Conservation (phyloP, 2,113 vertebrate genomes). For the Amphiprion ocellaris region DNA sequence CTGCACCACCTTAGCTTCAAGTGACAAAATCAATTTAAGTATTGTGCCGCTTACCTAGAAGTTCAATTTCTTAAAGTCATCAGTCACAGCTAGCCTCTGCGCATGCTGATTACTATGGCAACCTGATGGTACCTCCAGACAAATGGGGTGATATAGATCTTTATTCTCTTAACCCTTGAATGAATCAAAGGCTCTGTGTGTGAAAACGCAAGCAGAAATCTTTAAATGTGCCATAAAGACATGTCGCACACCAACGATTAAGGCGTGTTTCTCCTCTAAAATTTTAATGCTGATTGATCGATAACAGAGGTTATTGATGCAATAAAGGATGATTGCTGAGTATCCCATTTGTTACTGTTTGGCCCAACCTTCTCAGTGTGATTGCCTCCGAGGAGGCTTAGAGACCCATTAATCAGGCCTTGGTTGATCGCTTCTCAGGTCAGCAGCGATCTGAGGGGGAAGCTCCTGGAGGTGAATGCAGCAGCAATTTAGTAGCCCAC, state of each 20-base stretch:
- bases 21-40: slow-evolving; percentile 45
- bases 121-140: slow-evolving; percentile 12
- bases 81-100: slow-evolving; percentile 23
- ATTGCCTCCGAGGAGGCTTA: slow-evolving; percentile 63
- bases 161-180: slow-evolving; percentile 11
- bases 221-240: slow-evolving; percentile 28
- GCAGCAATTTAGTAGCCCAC: slow-evolving; percentile 68
- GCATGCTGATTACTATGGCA: slow-evolving; percentile 38
- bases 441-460: slow-evolving; percentile 54
- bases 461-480: slow-evolving; percentile 62
- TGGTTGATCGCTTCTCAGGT: slow-evolving; percentile 68
- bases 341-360: slow-evolving; percentile 62
- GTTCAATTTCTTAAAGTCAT: slow-evolving; percentile 39
- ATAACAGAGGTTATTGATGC: slow-evolving; percentile 63
- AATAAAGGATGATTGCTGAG: slow-evolving; percentile 54
- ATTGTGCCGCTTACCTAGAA: slow-evolving; percentile 29
- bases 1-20: slow-evolving; percentile 25
- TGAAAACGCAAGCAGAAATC: slow-evolving; percentile 18
- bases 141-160: slow-evolving; percentile 1
- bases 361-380: slow-evolving; percentile 49
- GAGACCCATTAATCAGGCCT: slow-evolving; percentile 78
- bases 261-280: slow-evolving; percentile 45
- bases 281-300: slow-evolving; percentile 61
- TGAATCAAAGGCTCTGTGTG: not conserved
- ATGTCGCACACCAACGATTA: slow-evolving; percentile 31